Percentiles rank a stretch among this genome's conserved stretches.
Conservation (phyloP, 2,797 vertebrate species). For the Martes flavigula region DNA sequence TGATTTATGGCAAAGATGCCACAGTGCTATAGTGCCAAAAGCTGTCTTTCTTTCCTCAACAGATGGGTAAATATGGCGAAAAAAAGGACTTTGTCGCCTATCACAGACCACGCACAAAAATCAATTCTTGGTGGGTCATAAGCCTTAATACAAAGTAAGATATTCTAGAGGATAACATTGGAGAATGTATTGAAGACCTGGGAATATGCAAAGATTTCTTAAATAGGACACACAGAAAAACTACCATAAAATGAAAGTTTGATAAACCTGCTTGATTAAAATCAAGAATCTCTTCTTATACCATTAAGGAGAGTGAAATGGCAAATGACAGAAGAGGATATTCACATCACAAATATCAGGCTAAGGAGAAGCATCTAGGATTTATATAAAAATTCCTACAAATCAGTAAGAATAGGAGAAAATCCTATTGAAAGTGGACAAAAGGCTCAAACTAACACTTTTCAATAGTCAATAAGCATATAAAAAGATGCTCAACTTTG, state of each 20-base stretch:
- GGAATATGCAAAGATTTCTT: neutral
- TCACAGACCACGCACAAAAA: neutral
- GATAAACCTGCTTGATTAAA: conserved; percentile 4
- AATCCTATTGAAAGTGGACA: neutral
- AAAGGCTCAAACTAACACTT: neutral
- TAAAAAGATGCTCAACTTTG: neutral
- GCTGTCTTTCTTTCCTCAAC: neutral
- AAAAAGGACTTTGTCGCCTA: neutral
- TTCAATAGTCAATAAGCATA: neutral
- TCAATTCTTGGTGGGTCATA: neutral
- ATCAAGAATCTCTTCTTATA: conserved; percentile 15
- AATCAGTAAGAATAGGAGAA: neutral
- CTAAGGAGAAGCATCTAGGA: neutral
- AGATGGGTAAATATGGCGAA: neutral
- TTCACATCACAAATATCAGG: neutral
- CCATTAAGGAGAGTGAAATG: conserved; percentile 17
- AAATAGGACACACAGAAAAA: neutral
- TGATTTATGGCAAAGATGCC: neutral
- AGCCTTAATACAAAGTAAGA: conserved; percentile 5
- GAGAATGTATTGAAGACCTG: conserved; percentile 3
- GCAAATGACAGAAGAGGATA: neutral
- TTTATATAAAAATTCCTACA: neutral
- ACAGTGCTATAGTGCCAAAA: neutral
- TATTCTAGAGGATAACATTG: neutral
- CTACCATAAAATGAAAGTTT: neutral